Evolutionary conservation across 2,797 vertebrate species (phyloP).

Genomic region (Masticophis lateralis): DNA sequence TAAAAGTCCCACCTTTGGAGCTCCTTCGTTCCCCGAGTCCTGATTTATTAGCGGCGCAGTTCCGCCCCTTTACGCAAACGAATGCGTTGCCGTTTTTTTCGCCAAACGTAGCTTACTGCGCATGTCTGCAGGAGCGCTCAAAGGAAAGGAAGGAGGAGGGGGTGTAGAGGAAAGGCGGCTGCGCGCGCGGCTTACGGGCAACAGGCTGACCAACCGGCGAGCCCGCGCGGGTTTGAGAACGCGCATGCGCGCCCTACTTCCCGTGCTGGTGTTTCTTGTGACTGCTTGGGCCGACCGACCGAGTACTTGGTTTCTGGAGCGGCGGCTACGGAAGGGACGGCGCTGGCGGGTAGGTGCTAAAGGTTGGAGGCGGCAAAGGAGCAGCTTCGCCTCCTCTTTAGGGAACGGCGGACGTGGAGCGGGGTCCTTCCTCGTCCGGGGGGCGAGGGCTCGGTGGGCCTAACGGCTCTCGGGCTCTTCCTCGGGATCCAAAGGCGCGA

Average conservation of each 20-base stretch:
- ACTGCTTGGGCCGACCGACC: conserved; percentile 58
- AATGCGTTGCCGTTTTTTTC: conserved; percentile 24
- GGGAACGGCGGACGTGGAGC: conserved; percentile 14
- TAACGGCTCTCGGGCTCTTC: background rate
- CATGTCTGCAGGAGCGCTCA: conserved; percentile 20
- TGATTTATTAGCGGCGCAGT: background rate
- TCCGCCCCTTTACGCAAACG: background rate
- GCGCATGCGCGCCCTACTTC: conserved; percentile 53
- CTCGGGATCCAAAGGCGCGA: background rate
- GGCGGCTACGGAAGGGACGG: conserved; percentile 45
- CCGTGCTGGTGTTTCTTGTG: background rate
- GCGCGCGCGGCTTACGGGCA: conserved; percentile 30
- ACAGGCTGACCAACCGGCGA: conserved; percentile 44
- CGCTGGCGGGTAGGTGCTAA: conserved; percentile 54
- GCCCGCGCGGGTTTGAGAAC: conserved; percentile 41
- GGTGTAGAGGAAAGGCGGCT: conserved; percentile 23
- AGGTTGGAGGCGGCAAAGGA: background rate
- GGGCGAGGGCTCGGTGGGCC: conserved; percentile 6
- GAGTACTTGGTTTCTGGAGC: conserved; percentile 34
- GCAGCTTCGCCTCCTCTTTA: background rate
- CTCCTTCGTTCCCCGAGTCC: background rate
- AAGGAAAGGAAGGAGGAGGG: conserved; percentile 16
- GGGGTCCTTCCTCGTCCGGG: conserved; percentile 5
- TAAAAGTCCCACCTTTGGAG: background rate
- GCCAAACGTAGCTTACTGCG: conserved; percentile 28